Evolutionary conservation across 2,797 vertebrate genomes (phyloP), one percentile per base, ranked within the genome.

Genomic region (Phrynocephalus vlangalii): DNA sequence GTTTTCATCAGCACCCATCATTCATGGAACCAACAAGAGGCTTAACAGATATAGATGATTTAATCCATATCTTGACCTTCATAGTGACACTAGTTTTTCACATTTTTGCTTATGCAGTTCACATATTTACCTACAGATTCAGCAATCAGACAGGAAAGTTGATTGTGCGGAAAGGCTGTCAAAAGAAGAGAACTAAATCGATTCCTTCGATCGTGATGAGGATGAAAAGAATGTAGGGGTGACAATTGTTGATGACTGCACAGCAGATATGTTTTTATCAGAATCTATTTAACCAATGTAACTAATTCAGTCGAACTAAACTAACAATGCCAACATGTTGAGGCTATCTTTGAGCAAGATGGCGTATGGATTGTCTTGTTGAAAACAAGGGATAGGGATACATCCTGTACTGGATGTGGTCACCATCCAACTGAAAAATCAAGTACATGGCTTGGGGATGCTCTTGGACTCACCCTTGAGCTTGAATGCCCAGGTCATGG

Each of bases 31-130:
- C 79, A 75, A 13, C 38, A 44, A 44, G 38, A 44, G 38, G 38
- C 38, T 44, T 26, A 63, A 50, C 26, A 76, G n/a, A n/a, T 56
- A 22, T 20, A 6, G 38, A 48, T 77, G 33, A 66, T 44, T n/a
- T 67, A 48, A 48, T 76, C 71, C 60, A 82, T 82, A 82, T 24
- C 60, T 76, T 82, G 26, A 67, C 60, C 13, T 87, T 66, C 22
- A 22, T 13, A 48, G 11, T 84, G 11, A 78, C 68, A 48, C 88
- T 92, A 15, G 79, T 91, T 28, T 48, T 63, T 5, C 38, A 75
- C 38, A 50, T 11, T 50, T n/a, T 28, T 48, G 6, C 30, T 76
- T 38, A 79, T 60, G 52, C 3, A 28, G 24, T 13, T 76, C 18
- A 33, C 28, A 86, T 26, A 44, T 20, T 73, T 20, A 44, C 22